Evolutionary conservation across 53 echinoderm and acorn worm species (phyloP), one percentile per base, ranked within the genome.

Genomic region (Holothuria leucospilota): DNA sequence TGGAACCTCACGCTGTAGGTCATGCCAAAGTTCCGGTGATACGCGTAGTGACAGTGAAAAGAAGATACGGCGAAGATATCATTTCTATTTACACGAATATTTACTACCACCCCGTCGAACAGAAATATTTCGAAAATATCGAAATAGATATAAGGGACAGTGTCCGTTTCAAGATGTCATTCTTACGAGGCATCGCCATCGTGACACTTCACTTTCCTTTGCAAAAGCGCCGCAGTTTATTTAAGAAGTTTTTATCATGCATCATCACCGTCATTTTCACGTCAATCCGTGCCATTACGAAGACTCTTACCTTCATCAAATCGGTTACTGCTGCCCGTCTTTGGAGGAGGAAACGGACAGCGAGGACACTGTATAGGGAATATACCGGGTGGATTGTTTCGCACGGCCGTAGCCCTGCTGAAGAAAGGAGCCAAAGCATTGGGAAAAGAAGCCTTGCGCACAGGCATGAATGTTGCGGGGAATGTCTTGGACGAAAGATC

Each of bases 401-500:
- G 86, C 8, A 39, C 73, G 38, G 86, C 82, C 1, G 65, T 77
- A 15, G 85, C 10, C 29, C 85, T 11, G 24, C 85, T 9, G 84
- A 89, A 75, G 84, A 73, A 52, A 77, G 88, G 85, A 16, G 83
- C 71, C 38, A 61, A 78, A 46, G 87, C 89, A 18, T 63, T 94
- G 29, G 70, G 18, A 88, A n/a, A n/a, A n/a, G n/a, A n/a, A n/a
- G n/a, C n/a, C n/a, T n/a, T n/a, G n/a, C n/a, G n/a, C n/a, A n/a
- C 93, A 1, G 93, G 89, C 1, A 75, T 86, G 13, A 84, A 84
- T 5, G 86, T 79, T 29, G 88, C 90, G 23, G 84, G 86, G 16
- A 90, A 83, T 53, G 88, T 85, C 27, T 60, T 89, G 42, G 82
- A 86, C 25, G 89, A 86, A 63, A 5, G 64, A 26, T 63, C 26